Percentiles rank a stretch among this genome's conserved stretches.
These are phyloP conservation scores for Synaphobranchus kaupii DNA, from an alignment of 2,797 vertebrate genomes.

Conservation along the genomic window DNA sequence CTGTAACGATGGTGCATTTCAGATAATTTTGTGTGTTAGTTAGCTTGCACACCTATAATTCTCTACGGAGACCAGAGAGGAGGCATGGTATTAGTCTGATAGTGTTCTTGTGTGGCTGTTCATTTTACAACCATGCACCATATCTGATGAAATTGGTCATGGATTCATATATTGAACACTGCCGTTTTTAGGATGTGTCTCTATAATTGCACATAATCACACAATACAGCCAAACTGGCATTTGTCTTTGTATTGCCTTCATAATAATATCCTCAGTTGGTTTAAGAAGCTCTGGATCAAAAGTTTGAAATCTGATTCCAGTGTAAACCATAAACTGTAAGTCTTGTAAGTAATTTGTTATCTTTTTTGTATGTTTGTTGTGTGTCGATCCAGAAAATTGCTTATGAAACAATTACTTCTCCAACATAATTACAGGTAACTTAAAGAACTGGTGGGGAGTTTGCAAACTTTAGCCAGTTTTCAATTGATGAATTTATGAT, in stretches of 20 bases:
- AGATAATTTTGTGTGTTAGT: neutral
- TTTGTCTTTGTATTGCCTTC: neutral
- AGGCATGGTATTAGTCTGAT: neutral
- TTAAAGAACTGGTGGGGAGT: neutral
- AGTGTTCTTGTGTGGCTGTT: conserved; percentile 1
- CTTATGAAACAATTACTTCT: neutral
- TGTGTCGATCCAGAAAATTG: neutral
- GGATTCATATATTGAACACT: conserved; percentile 15
- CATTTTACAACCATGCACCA: neutral
- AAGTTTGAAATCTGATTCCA: neutral
- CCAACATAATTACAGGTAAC: neutral
- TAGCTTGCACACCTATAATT: neutral
- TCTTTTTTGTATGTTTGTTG: conserved; percentile 12
- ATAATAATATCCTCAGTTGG: neutral
- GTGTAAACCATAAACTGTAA: conserved; percentile 3
- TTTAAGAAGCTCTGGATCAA: neutral
- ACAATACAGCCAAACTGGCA: conserved; percentile 9
- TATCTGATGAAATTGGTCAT: conserved; percentile 2
- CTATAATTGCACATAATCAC: conserved; percentile 20
- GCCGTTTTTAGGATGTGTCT: neutral
- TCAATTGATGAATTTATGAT: neutral
- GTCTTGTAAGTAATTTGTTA: conserved; percentile 14
- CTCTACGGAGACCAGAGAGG: neutral
- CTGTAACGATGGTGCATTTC: conserved; percentile 12
- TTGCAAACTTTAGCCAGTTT: neutral